Conservation (phyloP, 2,797 vertebrate genomes). For the Oophaga sylvatica region DNA sequence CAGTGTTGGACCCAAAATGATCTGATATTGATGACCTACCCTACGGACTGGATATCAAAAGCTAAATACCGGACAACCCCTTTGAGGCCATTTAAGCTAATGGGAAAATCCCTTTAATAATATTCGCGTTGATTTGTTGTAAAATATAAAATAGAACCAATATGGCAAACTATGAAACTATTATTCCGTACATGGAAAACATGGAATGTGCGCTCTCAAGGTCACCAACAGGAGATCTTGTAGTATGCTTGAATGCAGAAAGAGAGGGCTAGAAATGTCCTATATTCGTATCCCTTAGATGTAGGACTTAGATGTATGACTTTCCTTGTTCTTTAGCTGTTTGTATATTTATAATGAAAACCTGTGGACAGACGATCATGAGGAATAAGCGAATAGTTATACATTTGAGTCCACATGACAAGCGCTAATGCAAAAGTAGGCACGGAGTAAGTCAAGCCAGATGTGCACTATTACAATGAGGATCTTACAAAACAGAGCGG, state of each 20-base stretch:
- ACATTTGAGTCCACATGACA: conserved; percentile 29
- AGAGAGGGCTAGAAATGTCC: background rate
- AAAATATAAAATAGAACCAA: too few species aligned
- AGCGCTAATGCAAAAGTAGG: conserved; percentile 36
- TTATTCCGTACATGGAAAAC: too few species aligned
- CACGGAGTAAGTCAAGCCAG: conserved; percentile 16
- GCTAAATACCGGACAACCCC: too few species aligned
- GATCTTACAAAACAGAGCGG: background rate
- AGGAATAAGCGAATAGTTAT: conserved; percentile 29
- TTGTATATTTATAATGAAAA: conserved; percentile 6
- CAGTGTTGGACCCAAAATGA: too few species aligned
- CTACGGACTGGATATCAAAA: too few species aligned
- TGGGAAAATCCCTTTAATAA: too few species aligned
- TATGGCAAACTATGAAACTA: background rate
- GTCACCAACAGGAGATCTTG: background rate
- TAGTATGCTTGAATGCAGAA: background rate
- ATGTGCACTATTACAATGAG: conserved; percentile 27
- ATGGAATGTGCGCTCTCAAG: background rate
- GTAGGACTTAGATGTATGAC: conserved; percentile 5
- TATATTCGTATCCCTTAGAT: background rate
- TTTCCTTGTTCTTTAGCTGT: conserved; percentile 1
- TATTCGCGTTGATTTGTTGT: too few species aligned
- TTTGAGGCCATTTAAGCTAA: too few species aligned
- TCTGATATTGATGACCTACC: too few species aligned
- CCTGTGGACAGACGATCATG: conserved; percentile 8